Evolutionary conservation across 2,113 vertebrate species (phyloP).

Genomic region (Campylomormyrus tamandua): DNA sequence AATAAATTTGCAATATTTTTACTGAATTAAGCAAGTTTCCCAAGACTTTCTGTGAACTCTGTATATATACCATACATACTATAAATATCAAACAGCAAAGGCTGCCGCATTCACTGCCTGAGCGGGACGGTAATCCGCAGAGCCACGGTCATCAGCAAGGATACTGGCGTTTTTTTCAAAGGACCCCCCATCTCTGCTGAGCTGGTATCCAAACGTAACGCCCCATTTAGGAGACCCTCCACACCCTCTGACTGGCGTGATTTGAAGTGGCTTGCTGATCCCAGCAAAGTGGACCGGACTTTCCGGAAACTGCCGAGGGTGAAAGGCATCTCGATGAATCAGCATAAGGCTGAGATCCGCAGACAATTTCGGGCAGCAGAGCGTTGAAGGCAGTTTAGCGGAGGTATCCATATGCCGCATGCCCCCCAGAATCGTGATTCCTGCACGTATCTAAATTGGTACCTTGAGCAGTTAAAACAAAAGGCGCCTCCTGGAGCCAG

Average conservation of each 20-base stretch:
- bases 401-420: not conserved
- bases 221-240: conserved; percentile 11
- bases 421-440: not conserved
- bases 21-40: not conserved
- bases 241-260: not conserved
- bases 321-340: conserved; percentile 8
- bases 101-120: not conserved
- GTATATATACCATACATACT: not conserved
- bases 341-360: not conserved
- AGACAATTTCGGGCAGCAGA: not conserved
- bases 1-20: not conserved
- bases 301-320: not conserved
- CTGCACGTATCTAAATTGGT: not conserved
- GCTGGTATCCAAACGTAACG: conserved; percentile 2
- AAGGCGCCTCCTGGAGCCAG: not conserved
- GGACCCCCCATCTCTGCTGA: not conserved
- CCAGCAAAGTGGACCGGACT: conserved; percentile 4
- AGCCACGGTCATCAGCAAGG: not conserved
- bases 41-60: not conserved
- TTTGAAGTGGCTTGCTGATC: conserved; percentile 4
- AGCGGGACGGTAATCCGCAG: not conserved
- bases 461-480: conserved; percentile 1
- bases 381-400: not conserved
- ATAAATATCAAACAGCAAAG: not conserved
- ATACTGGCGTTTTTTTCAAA: not conserved